Conservation (phyloP, 2,797 vertebrate species). For the Chromis chromis region DNA sequence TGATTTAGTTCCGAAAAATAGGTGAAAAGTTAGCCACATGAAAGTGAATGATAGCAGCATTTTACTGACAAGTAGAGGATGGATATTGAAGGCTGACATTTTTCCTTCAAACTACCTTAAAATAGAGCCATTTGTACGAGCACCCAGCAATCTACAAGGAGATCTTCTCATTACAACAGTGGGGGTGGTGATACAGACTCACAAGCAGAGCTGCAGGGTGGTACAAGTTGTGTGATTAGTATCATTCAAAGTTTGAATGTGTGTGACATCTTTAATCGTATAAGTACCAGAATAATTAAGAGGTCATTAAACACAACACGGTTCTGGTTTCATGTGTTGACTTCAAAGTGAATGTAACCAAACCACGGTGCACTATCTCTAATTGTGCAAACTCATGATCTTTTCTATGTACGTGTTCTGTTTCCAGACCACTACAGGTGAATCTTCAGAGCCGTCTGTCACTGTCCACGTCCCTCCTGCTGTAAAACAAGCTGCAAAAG, state of each 20-base stretch:
- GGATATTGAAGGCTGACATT: conserved; percentile 32
- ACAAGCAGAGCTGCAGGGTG: conserved; percentile 14
- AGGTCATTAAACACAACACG: neutral
- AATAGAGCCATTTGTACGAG: conserved; percentile 44
- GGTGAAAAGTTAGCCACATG: conserved; percentile 53
- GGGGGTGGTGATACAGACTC: neutral
- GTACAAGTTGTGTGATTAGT: neutral
- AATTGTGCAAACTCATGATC: neutral
- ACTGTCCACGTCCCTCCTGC: conserved; percentile 71
- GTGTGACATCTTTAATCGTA: neutral
- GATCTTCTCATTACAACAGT: conserved; percentile 45
- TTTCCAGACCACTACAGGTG: conserved; percentile 39
- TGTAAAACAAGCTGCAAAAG: conserved; percentile 52
- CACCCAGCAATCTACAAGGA: conserved; percentile 38
- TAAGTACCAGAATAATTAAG: neutral
- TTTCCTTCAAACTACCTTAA: conserved; percentile 27
- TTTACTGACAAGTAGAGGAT: conserved; percentile 49
- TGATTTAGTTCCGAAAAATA: conserved; percentile 42
- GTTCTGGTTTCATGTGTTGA: neutral
- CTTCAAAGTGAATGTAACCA: neutral
- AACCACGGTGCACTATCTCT: neutral
- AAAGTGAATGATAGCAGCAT: conserved; percentile 28
- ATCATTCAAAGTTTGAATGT: neutral
- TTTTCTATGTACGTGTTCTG: neutral
- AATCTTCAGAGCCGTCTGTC: neutral